Evolutionary conservation across 2,888 invertebrate genomes (phyloP).

Genomic region (Aplocera efformata): DNA sequence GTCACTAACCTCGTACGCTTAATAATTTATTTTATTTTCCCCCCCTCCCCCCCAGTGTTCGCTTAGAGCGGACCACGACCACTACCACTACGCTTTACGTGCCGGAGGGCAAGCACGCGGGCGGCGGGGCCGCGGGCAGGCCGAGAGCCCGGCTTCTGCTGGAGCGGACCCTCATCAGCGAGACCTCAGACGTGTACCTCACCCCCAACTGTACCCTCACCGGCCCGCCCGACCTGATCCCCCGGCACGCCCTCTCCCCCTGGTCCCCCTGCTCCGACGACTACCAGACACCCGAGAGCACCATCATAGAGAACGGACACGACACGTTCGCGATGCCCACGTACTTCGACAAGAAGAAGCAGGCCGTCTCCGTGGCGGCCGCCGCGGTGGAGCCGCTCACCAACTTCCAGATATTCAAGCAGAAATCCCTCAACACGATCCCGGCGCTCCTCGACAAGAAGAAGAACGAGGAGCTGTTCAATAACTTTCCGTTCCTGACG

Average conservation of each 20-base stretch:
- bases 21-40: slow-evolving; percentile 49
- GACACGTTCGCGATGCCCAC: slow-evolving; percentile 69
- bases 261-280: slow-evolving; percentile 37
- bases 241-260: slow-evolving; percentile 48
- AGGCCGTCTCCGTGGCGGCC: slow-evolving; percentile 48
- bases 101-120: slow-evolving; percentile 46
- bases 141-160: slow-evolving; percentile 53
- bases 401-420: slow-evolving; percentile 72
- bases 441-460: slow-evolving; percentile 60
- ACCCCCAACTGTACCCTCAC: slow-evolving; percentile 60
- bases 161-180: slow-evolving; percentile 45
- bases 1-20: slow-evolving; percentile 54
- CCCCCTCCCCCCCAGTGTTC: slow-evolving; percentile 44
- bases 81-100: slow-evolving; percentile 45
- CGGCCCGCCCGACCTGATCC: slow-evolving; percentile 61
- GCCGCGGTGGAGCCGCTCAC: slow-evolving; percentile 61
- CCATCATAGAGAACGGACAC: slow-evolving; percentile 30
- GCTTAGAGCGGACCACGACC: slow-evolving; percentile 49
- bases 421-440: slow-evolving; percentile 72
- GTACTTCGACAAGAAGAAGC: slow-evolving; percentile 68
- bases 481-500: slow-evolving; percentile 80
- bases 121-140: slow-evolving; percentile 25
- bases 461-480: slow-evolving; percentile 71
- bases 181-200: slow-evolving; percentile 54
- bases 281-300: slow-evolving; percentile 57